Percentiles rank a stretch among this genome's conserved stretches.
Conservation (phyloP, 2,797 vertebrate species). For the Oryzias sinensis region DNA sequence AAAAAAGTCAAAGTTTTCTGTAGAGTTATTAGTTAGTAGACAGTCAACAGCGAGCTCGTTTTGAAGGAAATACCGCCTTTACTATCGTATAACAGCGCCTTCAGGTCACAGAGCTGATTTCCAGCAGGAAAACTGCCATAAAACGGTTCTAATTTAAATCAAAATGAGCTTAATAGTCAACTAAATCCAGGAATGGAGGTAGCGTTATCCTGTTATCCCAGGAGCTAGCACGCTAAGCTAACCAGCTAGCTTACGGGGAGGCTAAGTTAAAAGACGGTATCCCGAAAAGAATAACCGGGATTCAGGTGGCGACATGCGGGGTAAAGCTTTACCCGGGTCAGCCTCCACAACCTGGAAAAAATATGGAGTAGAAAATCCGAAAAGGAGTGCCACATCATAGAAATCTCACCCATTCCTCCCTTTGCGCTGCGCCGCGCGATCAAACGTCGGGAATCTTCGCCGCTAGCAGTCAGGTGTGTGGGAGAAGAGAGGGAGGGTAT, state of each 20-base stretch:
- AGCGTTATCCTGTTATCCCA: conserved; percentile 38
- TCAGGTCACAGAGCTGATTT: neutral
- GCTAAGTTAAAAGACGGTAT: conserved; percentile 34
- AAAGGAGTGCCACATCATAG: conserved; percentile 64
- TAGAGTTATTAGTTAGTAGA: too few species aligned
- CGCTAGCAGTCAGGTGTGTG: conserved; percentile 63
- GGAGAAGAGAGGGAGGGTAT: neutral
- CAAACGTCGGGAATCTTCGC: conserved; percentile 55
- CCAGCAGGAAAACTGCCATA: conserved; percentile 1
- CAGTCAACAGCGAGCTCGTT: too few species aligned
- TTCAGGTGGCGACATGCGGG: neutral
- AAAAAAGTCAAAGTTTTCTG: too few species aligned
- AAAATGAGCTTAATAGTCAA: conserved; percentile 22
- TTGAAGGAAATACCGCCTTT: too few species aligned
- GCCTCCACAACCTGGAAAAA: neutral
- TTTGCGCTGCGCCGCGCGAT: conserved; percentile 51
- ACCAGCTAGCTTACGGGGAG: conserved; percentile 36
- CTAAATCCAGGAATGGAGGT: conserved; percentile 44
- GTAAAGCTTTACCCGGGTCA: neutral
- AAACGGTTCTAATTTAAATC: neutral
- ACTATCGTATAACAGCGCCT: too few species aligned
- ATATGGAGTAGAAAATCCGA: neutral
- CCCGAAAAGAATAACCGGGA: neutral
- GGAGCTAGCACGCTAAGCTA: conserved; percentile 60
- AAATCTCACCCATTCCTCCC: conserved; percentile 80